A percentile compares a stretch with the other conserved stretches of the same genome.
Evolutionary conservation across 2,888 invertebrate species (phyloP).

Genomic region (Tiliacea citrago): DNA sequence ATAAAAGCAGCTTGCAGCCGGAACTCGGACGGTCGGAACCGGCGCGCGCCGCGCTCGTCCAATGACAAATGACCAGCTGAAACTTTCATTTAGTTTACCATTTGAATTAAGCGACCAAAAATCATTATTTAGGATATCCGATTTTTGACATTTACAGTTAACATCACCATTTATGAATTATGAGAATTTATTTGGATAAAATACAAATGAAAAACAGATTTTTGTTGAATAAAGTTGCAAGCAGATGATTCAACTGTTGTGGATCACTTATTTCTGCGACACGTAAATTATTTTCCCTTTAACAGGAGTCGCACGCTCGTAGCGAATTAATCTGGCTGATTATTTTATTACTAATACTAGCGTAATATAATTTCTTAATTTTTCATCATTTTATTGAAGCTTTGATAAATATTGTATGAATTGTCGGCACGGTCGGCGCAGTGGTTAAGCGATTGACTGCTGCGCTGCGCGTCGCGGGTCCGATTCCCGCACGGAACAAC

Average conservation of each 20-base stretch:
- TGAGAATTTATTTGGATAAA: not conserved
- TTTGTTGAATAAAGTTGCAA: not conserved
- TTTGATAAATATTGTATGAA: not conserved
- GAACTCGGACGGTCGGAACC: conserved; percentile 81
- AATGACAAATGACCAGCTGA: conserved; percentile 88
- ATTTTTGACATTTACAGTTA: conserved; percentile 13
- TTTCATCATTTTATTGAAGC: conserved; percentile 7
- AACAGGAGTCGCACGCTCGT: not conserved
- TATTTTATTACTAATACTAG: not conserved
- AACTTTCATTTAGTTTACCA: conserved; percentile 87
- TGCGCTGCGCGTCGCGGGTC: too few species aligned
- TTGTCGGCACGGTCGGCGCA: too few species aligned
- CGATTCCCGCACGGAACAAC: too few species aligned
- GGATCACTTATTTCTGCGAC: not conserved
- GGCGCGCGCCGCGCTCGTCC: conserved; percentile 72
- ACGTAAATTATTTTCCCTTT: not conserved
- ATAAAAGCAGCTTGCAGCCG: conserved; percentile 89
- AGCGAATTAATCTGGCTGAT: not conserved
- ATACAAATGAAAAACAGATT: not conserved
- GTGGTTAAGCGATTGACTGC: too few species aligned
- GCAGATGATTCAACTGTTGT: too few species aligned
- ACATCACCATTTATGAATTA: not conserved
- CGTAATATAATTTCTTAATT: too few species aligned
- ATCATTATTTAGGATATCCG: conserved; percentile 47
- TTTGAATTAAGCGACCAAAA: conserved; percentile 81